Base-by-base conservation (phyloP, 2,797 vertebrate species). In the Sebastes hopkinsi region DNA sequence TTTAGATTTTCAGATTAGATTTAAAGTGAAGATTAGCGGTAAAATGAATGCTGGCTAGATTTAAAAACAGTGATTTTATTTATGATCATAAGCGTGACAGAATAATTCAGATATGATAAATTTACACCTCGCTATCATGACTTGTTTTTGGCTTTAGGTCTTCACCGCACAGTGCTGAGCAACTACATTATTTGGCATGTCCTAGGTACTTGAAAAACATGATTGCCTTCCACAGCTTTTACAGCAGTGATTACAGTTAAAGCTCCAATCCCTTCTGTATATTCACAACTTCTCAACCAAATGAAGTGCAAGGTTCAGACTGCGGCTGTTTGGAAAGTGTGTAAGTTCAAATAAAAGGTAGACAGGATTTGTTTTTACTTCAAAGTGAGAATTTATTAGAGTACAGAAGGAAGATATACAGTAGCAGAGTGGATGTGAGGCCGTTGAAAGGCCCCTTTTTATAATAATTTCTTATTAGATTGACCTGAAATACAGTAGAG, bases 1-100 rank as follows among this genome's bases (percentile, higher is more conserved):
- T 66, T 68, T 13, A 23, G 16, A 52, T 71, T 75, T 86, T 69
- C 27, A 58, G 14, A 77, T 84, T 67, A 74, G 38, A 81, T 77
- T 71, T 70, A 13, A 83, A 55, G 30, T 67, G 64, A 36, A 54
- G 58, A 83, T 83, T 56, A 30, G 34, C 8, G 9, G 18, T 83
- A 8, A 54, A 30, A 36, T 78, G 32, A 80, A 77, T 30, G 23
- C 56, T 81, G 65, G 61, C 60, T 29, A 3, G 6, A 70, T 80
- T 82, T 70, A 22, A 79, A 70, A 74, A 54, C 23, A 73, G 4
- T 56, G 46, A 36, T 42, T 74, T 83, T 62, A 78, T 79, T 85
- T 76, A 59, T 73, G 20, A 75, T 74, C 36, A 77, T 68, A 23
- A 34, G 46, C 10, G 4, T 75, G 76, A 76, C 50, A 58, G n/a